Conservation (phyloP, 2,888 invertebrate species). For the Pheosia gnoma region DNA sequence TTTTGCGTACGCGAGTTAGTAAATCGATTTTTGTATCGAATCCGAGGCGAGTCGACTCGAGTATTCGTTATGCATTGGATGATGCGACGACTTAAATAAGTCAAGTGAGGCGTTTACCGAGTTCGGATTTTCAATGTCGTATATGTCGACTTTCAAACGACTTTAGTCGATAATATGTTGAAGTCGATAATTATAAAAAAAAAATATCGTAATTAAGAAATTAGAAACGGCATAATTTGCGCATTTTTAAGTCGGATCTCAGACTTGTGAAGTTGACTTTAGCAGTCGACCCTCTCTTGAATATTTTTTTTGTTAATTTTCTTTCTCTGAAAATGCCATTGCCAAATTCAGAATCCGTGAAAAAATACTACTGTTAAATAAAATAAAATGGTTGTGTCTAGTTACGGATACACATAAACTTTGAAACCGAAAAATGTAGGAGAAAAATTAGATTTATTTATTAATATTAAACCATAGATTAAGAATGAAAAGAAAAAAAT, state of each 20-base stretch:
- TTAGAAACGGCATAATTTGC: conserved; percentile 22
- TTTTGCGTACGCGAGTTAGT: not conserved
- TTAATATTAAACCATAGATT: conserved; percentile 48
- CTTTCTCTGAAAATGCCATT: conserved; percentile 60
- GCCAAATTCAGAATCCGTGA: conserved; percentile 73
- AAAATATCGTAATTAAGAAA: conserved; percentile 38
- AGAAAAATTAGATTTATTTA: conserved; percentile 78
- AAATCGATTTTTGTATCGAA: conserved; percentile 5
- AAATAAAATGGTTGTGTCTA: conserved; percentile 75
- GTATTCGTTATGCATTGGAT: conserved; percentile 12
- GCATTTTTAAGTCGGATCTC: conserved; percentile 29
- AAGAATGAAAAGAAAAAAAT: conserved; percentile 79
- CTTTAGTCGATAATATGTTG: conserved; percentile 38
- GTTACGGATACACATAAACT: conserved; percentile 71
- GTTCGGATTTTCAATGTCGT: conserved; percentile 18
- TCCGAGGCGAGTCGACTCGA: not conserved
- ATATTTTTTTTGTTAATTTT: conserved; percentile 27
- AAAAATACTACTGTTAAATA: conserved; percentile 71
- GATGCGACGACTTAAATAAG: conserved; percentile 22
- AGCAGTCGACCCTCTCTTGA: conserved; percentile 49
- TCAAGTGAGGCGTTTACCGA: conserved; percentile 7
- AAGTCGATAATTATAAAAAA: conserved; percentile 24
- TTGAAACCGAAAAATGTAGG: conserved; percentile 65
- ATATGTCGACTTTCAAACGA: conserved; percentile 28
- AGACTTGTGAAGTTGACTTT: conserved; percentile 41